These are phyloP conservation scores for Dicerorhinus sumatrensis DNA, from an alignment of 2,113 vertebrate species.

Conservation along the genomic window DNA sequence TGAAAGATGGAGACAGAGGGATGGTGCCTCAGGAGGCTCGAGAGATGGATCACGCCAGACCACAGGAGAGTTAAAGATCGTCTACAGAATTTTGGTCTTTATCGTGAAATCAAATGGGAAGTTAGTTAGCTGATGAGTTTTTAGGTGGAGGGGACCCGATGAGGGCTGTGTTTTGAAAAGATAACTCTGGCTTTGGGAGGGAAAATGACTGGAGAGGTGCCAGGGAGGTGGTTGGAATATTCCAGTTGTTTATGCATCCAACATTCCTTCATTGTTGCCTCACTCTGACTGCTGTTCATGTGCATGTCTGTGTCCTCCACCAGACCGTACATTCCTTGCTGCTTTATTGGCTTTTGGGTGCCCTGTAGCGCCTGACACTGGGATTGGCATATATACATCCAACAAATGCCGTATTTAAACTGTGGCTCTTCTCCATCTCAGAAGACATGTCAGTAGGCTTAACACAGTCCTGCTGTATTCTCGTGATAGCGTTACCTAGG, in stretches of 20 bases:
- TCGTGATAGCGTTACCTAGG: background rate
- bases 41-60: background rate
- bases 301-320: background rate
- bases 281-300: background rate
- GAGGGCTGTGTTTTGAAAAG: background rate
- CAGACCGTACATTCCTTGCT: background rate
- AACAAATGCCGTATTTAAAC: background rate
- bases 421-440: background rate
- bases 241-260: background rate
- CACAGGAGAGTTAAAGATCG: accelerated
- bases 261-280: background rate
- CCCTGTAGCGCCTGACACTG: background rate
- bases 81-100: background rate
- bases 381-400: background rate
- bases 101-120: background rate
- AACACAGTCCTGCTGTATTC: background rate
- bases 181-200: background rate
- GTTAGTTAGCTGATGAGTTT: background rate
- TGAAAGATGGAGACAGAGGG: background rate
- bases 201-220: background rate
- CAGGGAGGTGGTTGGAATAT: background rate
- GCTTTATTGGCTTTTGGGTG: background rate
- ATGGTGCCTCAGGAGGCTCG: accelerated
- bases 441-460: background rate
- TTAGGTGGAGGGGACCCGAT: background rate